phyloP scores from a whole-genome alignment of 30 jellyfish, hydroid and myxozoan species.

The Euphysa ruthae region DNA sequence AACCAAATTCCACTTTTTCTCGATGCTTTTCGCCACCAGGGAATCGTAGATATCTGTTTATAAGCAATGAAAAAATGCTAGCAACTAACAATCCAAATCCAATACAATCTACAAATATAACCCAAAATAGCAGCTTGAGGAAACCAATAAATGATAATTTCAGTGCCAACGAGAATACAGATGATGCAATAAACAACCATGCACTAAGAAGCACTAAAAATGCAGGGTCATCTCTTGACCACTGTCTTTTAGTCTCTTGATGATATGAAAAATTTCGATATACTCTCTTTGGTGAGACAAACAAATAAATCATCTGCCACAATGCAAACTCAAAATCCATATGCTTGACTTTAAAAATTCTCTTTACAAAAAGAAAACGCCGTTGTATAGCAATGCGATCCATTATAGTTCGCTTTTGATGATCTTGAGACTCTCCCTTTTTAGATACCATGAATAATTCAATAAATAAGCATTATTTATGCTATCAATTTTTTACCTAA shows the following conservation, averaged over 20 bases:
- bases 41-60: conserved; percentile 74
- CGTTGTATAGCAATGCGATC: conserved; percentile 55
- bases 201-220: conserved; percentile 81
- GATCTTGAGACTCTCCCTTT: background rate
- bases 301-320: conserved; percentile 91
- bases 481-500: too few species aligned
- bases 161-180: conserved; percentile 67
- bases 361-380: conserved; percentile 61
- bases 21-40: conserved; percentile 71
- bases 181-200: conserved; percentile 82
- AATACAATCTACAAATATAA: conserved; percentile 80
- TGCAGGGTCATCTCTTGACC: conserved; percentile 99
- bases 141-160: conserved; percentile 62
- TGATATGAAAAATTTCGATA: conserved; percentile 26
- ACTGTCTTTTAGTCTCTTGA: conserved; percentile 91
- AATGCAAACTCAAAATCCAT: conserved; percentile 98
- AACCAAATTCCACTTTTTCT: conserved; percentile 83
- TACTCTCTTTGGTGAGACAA: conserved; percentile 89
- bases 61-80: conserved; percentile 62
- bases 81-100: conserved; percentile 91
- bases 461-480: too few species aligned
- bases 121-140: conserved; percentile 75
- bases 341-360: conserved; percentile 74
- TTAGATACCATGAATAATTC: too few species aligned
- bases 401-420: conserved; percentile 38